Percentiles rank a stretch among this genome's conserved stretches.
These are phyloP conservation scores for Cantharis rustica DNA, from an alignment of 2,888 invertebrate genomes.

Conservation along the genomic window DNA sequence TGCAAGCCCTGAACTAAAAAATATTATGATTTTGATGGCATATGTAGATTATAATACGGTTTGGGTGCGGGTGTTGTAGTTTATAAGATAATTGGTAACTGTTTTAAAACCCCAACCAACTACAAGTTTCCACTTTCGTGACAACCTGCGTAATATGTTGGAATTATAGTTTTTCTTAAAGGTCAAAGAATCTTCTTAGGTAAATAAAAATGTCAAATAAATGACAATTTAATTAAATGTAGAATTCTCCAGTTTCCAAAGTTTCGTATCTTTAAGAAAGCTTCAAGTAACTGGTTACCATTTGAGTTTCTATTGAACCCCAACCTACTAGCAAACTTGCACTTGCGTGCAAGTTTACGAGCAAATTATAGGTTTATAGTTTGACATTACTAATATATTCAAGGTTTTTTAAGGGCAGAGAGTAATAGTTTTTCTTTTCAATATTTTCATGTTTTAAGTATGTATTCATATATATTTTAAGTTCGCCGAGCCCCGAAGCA, in stretches of 20 bases:
- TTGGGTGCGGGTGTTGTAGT: background rate
- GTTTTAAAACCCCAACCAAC: background rate
- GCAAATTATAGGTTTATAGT: background rate
- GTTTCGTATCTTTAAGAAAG: background rate
- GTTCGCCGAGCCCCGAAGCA: background rate
- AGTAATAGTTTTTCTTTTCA: background rate
- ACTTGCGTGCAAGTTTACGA: background rate
- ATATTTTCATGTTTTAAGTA: background rate
- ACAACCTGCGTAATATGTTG: background rate
- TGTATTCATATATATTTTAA: background rate
- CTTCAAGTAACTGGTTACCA: background rate
- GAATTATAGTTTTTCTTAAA: background rate
- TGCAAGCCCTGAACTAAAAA: background rate
- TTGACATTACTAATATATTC: background rate
- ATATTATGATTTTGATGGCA: background rate
- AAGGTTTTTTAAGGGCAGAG: background rate
- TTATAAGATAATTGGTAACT: background rate
- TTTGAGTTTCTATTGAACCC: background rate
- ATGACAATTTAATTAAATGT: too few species aligned
- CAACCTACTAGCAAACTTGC: background rate
- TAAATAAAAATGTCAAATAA: too few species aligned
- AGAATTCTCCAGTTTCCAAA: background rate
- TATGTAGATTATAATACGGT: background rate
- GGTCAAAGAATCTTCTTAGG: background rate
- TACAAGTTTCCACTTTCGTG: background rate